Evolutionary conservation across 2,113 vertebrate genomes (phyloP), one percentile per base, ranked within the genome.

Genomic region (Pelobates fuscus): DNA sequence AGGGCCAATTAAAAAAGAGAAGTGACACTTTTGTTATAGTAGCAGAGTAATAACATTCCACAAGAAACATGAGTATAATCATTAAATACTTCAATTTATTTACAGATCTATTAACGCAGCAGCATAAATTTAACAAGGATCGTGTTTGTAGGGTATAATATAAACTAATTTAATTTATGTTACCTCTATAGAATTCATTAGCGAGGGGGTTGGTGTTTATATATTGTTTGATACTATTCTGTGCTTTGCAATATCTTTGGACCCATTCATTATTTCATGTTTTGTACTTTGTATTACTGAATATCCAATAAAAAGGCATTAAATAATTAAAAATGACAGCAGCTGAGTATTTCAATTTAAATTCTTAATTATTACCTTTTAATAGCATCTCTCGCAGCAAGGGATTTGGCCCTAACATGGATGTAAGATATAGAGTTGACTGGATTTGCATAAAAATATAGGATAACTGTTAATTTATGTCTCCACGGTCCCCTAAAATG

Each of bases 1-100:
- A 84, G 81, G 84, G 68, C 66, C 43, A 84, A 82, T 83, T 82
- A 81, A 86, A 86, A 82, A 79, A 80, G 82, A 55, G 81, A 64
- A 70, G 73, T 78, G 21, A 63, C 61, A 58, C 70, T 67, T 30
- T 41, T 83, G 71, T 43, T 70, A 55, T 72, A 54, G 71, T 71
- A 54, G 70, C 60, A 76, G n/a, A 37, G 17, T 27, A 11, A 83
- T 79, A 87, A 80, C 73, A 79, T 79, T 85, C 80, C 72, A 61
- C 57, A 52, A 61, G 65, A 67, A 77, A 68, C 52, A 52, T 18
- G 17, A 14, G 17, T 77, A 68, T 68, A 67, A 77, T 77, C 64
- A 77, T 52, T 55, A 68, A 67, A 77, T 77, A 24, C 65, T 76
- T 77, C 73, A 49, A 54, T 15, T 77, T 77, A 79, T 83, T 80